These are phyloP conservation scores for Arenicola marina DNA, from an alignment of 2,888 invertebrate genomes.

Conservation along the genomic window DNA sequence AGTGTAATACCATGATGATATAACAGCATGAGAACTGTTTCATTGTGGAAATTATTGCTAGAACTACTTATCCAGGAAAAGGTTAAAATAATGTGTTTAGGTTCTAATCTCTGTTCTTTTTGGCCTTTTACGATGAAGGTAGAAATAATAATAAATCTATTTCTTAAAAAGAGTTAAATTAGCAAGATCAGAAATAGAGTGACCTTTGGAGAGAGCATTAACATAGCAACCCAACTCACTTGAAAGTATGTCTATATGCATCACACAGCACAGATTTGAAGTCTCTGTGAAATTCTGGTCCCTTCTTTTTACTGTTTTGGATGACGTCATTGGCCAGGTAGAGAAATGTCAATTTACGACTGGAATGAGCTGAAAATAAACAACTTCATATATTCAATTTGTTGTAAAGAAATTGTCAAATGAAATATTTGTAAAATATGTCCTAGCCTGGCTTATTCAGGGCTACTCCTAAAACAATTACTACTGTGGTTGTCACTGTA, in stretches of 20 bases:
- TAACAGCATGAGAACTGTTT: too few relatives aligned
- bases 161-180: neutral
- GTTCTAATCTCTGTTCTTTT: too few relatives aligned
- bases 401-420: too few relatives aligned
- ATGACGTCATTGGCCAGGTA: slow-evolving; percentile 99
- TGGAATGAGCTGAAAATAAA: slow-evolving; percentile 73
- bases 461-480: too few relatives aligned
- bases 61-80: neutral
- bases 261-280: slow-evolving; percentile 80
- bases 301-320: slow-evolving; percentile 97
- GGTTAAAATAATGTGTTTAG: too few relatives aligned
- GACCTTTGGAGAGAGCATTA: neutral
- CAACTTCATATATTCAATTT: neutral
- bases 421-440: too few relatives aligned
- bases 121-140: too few relatives aligned
- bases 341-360: slow-evolving; percentile 88
- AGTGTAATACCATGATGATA: too few relatives aligned
- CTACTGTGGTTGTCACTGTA: too few relatives aligned
- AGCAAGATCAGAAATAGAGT: neutral
- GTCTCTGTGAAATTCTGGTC: slow-evolving; percentile 84
- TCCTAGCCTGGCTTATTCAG: too few relatives aligned
- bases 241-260: slow-evolving; percentile 82
- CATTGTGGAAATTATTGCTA: neutral
- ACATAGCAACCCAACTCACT: slow-evolving; percentile 37
- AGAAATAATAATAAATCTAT: too few relatives aligned